Evolutionary conservation across 2,797 vertebrate species (phyloP).

Genomic region (Babyrousa celebensis): DNA sequence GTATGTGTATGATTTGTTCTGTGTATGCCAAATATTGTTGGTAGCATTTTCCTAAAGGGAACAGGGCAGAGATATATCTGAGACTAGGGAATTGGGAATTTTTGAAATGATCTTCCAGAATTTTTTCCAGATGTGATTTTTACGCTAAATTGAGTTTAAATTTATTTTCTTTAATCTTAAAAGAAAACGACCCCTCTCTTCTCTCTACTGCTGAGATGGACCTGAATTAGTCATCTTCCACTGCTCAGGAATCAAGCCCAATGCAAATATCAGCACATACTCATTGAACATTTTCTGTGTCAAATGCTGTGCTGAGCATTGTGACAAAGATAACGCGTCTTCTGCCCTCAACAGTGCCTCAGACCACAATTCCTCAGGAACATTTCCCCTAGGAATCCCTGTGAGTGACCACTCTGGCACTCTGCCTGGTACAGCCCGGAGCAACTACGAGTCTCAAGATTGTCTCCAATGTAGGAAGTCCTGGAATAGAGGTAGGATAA

Average conservation of each 20-base stretch:
- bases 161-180: neutral
- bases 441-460: neutral
- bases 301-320: neutral
- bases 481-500: neutral
- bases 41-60: neutral
- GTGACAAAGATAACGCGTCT: neutral
- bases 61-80: neutral
- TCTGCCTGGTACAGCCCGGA: too few species aligned
- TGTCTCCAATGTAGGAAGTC: neutral
- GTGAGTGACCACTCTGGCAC: too few species aligned
- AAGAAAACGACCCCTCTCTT: neutral
- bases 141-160: neutral
- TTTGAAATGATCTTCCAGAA: neutral
- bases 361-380: too few species aligned
- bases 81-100: neutral
- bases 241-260: neutral
- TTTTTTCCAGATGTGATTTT: slow-evolving; percentile 34
- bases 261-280: neutral
- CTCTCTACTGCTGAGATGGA: neutral
- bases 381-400: too few species aligned
- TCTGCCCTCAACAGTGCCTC: too few species aligned
- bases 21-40: neutral
- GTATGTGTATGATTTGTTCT: neutral
- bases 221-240: neutral
- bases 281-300: neutral